Percentiles rank a stretch among this genome's conserved stretches.
These are phyloP conservation scores for Mesembrinibis cayennensis DNA, from an alignment of 2,113 vertebrate species.

Conservation along the genomic window DNA sequence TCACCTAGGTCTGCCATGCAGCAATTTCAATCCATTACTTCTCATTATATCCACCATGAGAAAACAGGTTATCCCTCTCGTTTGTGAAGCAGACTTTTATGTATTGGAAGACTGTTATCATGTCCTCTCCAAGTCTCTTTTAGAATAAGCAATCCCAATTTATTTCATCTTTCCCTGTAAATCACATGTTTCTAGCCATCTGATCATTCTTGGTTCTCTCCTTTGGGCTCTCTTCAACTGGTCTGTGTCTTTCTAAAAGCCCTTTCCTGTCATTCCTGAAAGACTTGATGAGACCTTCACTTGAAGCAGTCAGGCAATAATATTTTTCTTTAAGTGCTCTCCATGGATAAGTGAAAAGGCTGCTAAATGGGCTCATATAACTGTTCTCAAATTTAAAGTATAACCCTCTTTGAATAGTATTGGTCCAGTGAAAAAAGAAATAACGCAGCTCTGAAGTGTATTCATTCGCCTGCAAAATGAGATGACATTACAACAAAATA, in stretches of 20 bases:
- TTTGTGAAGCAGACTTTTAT: not conserved
- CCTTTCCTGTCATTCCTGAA: conserved; percentile 10
- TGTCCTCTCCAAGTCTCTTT: not conserved
- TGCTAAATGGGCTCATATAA: conserved; percentile 46
- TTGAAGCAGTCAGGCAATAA: not conserved
- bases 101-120: not conserved
- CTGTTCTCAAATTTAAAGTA: conserved; percentile 64
- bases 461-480: conserved; percentile 29
- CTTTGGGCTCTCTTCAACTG: not conserved
- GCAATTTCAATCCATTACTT: conserved; percentile 5
- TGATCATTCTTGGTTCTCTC: not conserved
- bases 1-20: not conserved
- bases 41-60: not conserved
- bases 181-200: not conserved
- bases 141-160: not conserved
- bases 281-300: not conserved
- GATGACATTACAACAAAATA: conserved; percentile 2
- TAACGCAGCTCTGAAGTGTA: not conserved
- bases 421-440: conserved; percentile 31
- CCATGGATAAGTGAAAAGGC: conserved; percentile 31
- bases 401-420: conserved; percentile 17
- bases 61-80: not conserved
- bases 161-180: not conserved
- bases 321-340: conserved; percentile 44
- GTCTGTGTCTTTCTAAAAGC: not conserved